Conservation (phyloP, 2,888 invertebrate genomes). For the Anorthoa munda region DNA sequence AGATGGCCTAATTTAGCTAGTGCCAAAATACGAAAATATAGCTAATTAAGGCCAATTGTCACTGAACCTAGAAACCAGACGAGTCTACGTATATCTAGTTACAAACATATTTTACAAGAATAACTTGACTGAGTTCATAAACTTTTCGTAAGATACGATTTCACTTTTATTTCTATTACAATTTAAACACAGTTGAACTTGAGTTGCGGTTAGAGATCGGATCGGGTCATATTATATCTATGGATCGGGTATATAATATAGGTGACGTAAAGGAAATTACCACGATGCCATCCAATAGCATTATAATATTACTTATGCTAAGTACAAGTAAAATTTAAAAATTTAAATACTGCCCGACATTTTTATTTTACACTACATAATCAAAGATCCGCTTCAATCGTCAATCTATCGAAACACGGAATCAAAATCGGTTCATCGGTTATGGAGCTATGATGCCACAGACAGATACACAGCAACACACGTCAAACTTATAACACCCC, state of each 20-base stretch:
- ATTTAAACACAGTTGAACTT: conserved; percentile 10
- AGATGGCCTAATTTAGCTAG: conserved; percentile 13
- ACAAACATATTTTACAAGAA: neutral
- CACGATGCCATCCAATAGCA: neutral
- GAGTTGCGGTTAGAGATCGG: conserved; percentile 26
- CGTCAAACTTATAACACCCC: too few species aligned
- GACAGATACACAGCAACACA: too few species aligned
- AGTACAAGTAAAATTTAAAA: too few species aligned
- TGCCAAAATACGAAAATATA: conserved; percentile 26
- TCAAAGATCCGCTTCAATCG: too few species aligned
- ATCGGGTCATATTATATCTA: too few species aligned
- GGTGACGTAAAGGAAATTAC: conserved; percentile 33
- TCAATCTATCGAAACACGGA: too few species aligned
- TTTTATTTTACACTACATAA: too few species aligned
- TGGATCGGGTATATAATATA: conserved; percentile 9
- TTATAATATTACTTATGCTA: conserved; percentile 2
- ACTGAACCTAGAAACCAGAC: neutral
- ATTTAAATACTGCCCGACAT: too few species aligned
- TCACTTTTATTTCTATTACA: conserved; percentile 22
- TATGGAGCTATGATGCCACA: too few species aligned
- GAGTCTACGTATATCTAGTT: neutral
- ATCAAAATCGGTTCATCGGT: too few species aligned
- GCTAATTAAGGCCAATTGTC: conserved; percentile 46
- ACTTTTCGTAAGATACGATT: conserved; percentile 17
- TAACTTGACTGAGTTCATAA: neutral